Evolutionary conservation across 2,113 vertebrate genomes (phyloP).

Genomic region (Sapajus apella): DNA sequence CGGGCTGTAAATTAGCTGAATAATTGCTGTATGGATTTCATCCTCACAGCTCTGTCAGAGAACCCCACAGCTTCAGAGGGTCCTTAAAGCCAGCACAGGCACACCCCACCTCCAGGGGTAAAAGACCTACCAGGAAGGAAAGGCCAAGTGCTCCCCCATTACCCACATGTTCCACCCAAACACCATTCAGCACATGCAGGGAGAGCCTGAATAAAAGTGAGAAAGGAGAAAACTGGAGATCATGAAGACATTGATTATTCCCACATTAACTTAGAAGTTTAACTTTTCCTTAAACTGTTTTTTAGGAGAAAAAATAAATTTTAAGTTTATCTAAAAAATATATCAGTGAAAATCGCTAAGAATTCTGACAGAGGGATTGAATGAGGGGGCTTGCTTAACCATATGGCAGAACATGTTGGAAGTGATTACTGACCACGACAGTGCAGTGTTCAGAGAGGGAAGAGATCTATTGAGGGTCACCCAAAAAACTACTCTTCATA

Average conservation of each 20-base stretch:
- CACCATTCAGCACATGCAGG: not conserved
- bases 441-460: not conserved
- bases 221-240: not conserved
- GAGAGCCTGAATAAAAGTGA: not conserved
- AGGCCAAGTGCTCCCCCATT: fast-evolving
- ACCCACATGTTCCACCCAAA: too few relatives aligned
- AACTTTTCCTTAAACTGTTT: not conserved
- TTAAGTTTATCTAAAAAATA: not conserved
- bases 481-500: not conserved
- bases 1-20: conserved; percentile 34
- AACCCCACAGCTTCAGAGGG: not conserved
- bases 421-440: not conserved
- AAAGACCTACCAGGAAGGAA: too few relatives aligned
- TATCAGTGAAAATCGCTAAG: not conserved
- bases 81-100: not conserved
- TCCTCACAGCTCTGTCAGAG: not conserved
- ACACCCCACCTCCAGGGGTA: not conserved
- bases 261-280: not conserved
- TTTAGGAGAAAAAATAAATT: not conserved
- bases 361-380: not conserved
- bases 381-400: not conserved
- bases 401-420: not conserved
- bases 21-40: not conserved
- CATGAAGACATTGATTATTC: not conserved
- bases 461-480: not conserved